Percentiles rank a stretch among this genome's conserved stretches.
Evolutionary conservation across 2,888 invertebrate genomes (phyloP).

Genomic region (Agonopterix arenella): DNA sequence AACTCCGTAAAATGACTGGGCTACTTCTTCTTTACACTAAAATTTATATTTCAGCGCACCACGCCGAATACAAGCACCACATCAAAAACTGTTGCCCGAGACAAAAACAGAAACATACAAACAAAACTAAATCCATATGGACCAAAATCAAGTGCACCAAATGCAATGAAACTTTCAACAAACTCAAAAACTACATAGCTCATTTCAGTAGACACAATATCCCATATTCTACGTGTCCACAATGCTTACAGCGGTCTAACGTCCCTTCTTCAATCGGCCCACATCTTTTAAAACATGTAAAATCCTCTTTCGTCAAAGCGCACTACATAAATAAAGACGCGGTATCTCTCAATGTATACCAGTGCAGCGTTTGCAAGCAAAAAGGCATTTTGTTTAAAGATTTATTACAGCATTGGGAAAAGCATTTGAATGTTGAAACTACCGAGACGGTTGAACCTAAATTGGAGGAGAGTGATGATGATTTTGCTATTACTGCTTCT

Average conservation of each 20-base stretch:
- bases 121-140: too few species aligned
- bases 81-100: not conserved
- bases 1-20: too few species aligned
- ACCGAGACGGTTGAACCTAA: not conserved
- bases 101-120: too few species aligned
- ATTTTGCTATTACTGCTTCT: not conserved
- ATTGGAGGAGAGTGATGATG: not conserved
- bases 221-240: slow-evolving; percentile 17
- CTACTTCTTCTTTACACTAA: too few species aligned
- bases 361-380: slow-evolving; percentile 23
- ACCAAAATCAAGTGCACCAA: slow-evolving; percentile 18
- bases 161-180: slow-evolving; percentile 13
- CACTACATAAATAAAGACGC: not conserved
- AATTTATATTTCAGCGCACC: too few species aligned
- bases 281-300: not conserved
- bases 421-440: slow-evolving; percentile 19
- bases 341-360: slow-evolving; percentile 2
- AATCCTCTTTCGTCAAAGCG: not conserved
- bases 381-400: accelerated
- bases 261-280: accelerated
- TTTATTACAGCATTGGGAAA: slow-evolving; percentile 40
- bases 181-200: slow-evolving; percentile 16
- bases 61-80: slow-evolving; percentile 14
- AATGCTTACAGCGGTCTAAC: slow-evolving; percentile 13
- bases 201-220: slow-evolving; percentile 29